phyloP scores from a whole-genome alignment of 2,888 invertebrate genomes.

The Miltochrista miniata region DNA sequence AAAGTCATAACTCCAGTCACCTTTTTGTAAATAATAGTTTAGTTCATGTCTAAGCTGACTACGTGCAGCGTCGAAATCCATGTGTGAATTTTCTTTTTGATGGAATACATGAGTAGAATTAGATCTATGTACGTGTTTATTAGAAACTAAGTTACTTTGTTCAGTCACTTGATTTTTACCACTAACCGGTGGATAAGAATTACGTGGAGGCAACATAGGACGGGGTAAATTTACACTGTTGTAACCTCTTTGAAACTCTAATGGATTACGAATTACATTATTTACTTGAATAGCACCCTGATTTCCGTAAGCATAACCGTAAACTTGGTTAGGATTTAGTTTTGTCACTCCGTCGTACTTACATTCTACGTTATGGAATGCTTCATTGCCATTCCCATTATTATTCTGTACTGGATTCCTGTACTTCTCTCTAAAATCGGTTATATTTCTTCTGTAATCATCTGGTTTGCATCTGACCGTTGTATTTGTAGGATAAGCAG shows the following conservation, averaged over 20 bases:
- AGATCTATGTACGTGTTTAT: constrained; percentile 84
- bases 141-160: constrained; percentile 76
- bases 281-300: constrained; percentile 80
- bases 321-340: constrained; percentile 75
- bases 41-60: constrained; percentile 77
- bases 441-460: constrained; percentile 84
- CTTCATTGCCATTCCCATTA: constrained; percentile 70
- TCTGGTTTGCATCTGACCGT: constrained; percentile 77
- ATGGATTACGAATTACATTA: constrained; percentile 80
- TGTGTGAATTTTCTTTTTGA: constrained; percentile 71
- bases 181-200: constrained; percentile 85
- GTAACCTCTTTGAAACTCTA: constrained; percentile 83
- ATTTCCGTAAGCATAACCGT: constrained; percentile 81
- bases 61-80: constrained; percentile 74
- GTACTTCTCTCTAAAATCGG: constrained; percentile 85
- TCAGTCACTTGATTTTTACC: constrained; percentile 82
- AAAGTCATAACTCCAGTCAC: constrained; percentile 79
- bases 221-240: constrained; percentile 80
- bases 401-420: constrained; percentile 76
- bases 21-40: constrained; percentile 78
- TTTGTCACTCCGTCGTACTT: constrained; percentile 70
- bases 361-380: constrained; percentile 75
- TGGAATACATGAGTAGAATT: constrained; percentile 85
- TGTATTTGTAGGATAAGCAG: constrained; percentile 73
- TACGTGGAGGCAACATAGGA: constrained; percentile 84